Percentiles rank a stretch among this genome's conserved stretches.
These are phyloP conservation scores for Quadroppia sp. DNA, from an alignment of 2,888 invertebrate genomes.

Conservation along the genomic window DNA sequence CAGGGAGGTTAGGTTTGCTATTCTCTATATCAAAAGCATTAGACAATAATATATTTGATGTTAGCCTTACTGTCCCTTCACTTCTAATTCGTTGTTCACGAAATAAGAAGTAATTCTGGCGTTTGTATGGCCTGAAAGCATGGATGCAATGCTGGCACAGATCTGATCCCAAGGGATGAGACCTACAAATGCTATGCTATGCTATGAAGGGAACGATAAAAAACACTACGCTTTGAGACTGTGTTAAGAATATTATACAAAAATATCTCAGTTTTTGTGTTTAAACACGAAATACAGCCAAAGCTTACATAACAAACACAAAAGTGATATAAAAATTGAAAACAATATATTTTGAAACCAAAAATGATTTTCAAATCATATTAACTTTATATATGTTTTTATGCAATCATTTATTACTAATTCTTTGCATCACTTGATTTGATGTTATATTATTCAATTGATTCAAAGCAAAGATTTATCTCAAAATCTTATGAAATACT, in stretches of 20 bases:
- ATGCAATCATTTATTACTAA: not conserved
- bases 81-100: conserved; percentile 30
- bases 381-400: not conserved
- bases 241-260: not conserved
- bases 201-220: conserved; percentile 27
- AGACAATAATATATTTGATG: not conserved
- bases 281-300: conserved; percentile 2
- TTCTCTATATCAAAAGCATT: not conserved
- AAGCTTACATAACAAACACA: not conserved
- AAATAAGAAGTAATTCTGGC: conserved; percentile 31
- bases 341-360: not conserved
- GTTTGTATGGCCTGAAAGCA: conserved; percentile 22
- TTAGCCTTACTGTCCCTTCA: conserved; percentile 7
- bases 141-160: conserved; percentile 4
- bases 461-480: conserved; percentile 21
- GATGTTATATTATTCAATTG: conserved; percentile 6
- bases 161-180: conserved; percentile 27
- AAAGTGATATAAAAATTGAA: not conserved
- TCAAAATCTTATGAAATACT: too few relatives aligned
- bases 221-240: not conserved
- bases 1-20: too few relatives aligned
- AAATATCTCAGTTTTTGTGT: not conserved
- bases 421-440: conserved; percentile 19
- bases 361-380: not conserved
- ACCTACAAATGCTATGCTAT: conserved; percentile 21